Evolutionary conservation across 2,888 invertebrate species (phyloP).

Genomic region (Dromius quadrimaculatus): DNA sequence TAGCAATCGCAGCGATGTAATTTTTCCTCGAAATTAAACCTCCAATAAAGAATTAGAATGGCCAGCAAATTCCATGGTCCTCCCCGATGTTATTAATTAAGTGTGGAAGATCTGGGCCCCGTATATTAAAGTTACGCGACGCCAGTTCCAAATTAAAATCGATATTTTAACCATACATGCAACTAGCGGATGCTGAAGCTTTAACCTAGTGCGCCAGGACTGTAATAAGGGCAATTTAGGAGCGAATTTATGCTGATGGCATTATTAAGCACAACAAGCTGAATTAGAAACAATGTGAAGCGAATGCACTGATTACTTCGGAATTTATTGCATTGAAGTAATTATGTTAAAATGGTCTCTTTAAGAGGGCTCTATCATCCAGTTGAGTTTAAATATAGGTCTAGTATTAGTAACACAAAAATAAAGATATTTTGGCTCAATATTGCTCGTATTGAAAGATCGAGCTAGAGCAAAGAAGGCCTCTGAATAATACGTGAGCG

Average conservation of each 20-base stretch:
- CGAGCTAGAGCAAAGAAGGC: too few relatives aligned
- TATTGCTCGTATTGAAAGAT: too few relatives aligned
- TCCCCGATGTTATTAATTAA: constrained; percentile 33
- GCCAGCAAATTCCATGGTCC: constrained; percentile 8
- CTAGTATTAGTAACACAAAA: too few relatives aligned
- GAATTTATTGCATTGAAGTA: too few relatives aligned
- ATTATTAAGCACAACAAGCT: background rate
- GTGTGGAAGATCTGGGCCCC: background rate
- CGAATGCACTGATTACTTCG: too few relatives aligned
- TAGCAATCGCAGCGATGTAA: too few relatives aligned
- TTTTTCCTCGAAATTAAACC: too few relatives aligned
- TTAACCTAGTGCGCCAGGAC: background rate
- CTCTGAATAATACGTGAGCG: too few relatives aligned
- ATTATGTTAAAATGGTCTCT: too few relatives aligned
- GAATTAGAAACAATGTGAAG: background rate
- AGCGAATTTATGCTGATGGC: background rate
- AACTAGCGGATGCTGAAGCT: background rate
- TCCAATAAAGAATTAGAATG: constrained; percentile 14
- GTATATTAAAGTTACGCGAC: constrained; percentile 22
- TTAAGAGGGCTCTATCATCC: too few relatives aligned
- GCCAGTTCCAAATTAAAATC: constrained; percentile 19
- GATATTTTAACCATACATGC: constrained; percentile 34
- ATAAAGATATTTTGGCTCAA: too few relatives aligned
- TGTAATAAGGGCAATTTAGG: background rate
- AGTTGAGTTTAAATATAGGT: too few relatives aligned